Conservation (phyloP, 2,113 vertebrate genomes). For the Pantherophis guttatus region DNA sequence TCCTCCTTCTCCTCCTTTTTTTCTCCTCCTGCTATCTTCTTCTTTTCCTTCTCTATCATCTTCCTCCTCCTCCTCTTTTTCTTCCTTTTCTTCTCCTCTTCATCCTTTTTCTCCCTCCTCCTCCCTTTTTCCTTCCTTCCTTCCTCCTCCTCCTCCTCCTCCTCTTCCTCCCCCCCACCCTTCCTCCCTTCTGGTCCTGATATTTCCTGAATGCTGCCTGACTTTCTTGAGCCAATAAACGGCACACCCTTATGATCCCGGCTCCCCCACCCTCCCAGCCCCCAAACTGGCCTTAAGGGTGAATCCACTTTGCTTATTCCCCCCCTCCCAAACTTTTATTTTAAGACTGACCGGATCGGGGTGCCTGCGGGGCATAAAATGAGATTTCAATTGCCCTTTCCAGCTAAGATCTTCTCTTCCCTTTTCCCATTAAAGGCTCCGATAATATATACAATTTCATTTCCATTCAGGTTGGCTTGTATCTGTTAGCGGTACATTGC, state of each 20-base stretch:
- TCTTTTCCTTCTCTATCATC: too few relatives aligned
- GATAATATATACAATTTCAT: constrained; percentile 8
- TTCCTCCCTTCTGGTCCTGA: too few relatives aligned
- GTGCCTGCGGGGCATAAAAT: constrained; percentile 40
- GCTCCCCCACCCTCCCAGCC: neutral
- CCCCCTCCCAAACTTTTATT: neutral
- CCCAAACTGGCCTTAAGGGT: constrained; percentile 17
- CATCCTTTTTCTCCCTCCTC: too few relatives aligned
- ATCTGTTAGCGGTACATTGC: constrained; percentile 41
- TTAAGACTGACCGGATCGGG: constrained; percentile 42
- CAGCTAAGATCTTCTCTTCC: constrained; percentile 12
- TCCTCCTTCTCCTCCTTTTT: too few relatives aligned
- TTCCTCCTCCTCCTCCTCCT: too few relatives aligned
- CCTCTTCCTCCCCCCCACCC: too few relatives aligned
- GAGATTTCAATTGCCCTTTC: constrained; percentile 21
- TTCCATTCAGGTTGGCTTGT: constrained; percentile 28
- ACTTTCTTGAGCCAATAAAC: constrained; percentile 46
- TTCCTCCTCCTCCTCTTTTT: too few relatives aligned
- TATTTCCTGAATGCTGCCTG: too few relatives aligned
- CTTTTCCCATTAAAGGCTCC: constrained; percentile 24
- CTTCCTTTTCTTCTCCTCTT: too few relatives aligned
- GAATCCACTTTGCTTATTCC: neutral
- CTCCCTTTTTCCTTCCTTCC: too few relatives aligned
- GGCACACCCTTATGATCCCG: constrained; percentile 50
- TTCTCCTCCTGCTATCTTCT: too few relatives aligned